Evolutionary conservation across 2,113 vertebrate species (phyloP).

Genomic region (Brachirus orientalis): DNA sequence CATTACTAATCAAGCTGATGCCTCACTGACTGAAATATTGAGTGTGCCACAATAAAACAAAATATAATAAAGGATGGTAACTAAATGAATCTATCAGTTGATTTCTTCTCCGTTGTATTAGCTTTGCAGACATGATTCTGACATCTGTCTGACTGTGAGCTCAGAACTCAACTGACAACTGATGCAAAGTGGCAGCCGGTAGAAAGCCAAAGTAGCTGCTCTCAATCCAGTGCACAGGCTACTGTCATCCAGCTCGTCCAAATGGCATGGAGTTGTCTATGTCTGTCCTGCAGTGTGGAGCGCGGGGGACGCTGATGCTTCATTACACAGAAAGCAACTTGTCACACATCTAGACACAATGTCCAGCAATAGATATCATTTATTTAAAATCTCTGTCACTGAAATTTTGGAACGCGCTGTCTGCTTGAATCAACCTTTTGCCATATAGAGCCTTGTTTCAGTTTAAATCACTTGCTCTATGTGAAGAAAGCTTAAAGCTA

Average conservation of each 20-base stretch:
- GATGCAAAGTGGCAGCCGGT: conserved; percentile 46
- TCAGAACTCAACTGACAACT: conserved; percentile 31
- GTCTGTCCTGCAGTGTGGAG: conserved; percentile 25
- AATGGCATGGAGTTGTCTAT: conserved; percentile 35
- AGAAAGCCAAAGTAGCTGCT: conserved; percentile 19
- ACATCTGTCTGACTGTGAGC: conserved; percentile 18
- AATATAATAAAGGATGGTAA: background rate
- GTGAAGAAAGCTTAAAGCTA: background rate
- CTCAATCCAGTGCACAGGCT: background rate
- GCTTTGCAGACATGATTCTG: conserved; percentile 17
- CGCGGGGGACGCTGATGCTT: conserved; percentile 11
- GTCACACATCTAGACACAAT: conserved; percentile 27
- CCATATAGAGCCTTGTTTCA: background rate
- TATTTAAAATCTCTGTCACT: conserved; percentile 33
- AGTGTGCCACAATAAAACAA: conserved; percentile 2
- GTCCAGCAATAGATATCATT: conserved; percentile 27
- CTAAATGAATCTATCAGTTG: conserved; percentile 28
- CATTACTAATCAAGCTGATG: conserved; percentile 38
- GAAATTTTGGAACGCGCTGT: conserved; percentile 24
- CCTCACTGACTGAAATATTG: conserved; percentile 49
- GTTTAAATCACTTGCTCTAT: background rate
- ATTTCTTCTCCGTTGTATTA: conserved; percentile 12
- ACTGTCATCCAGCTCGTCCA: too few relatives aligned
- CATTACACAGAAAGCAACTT: conserved; percentile 46
- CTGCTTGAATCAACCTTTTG: conserved; percentile 27